Conservation (phyloP, 35 echinoderm and acorn worm species). For the Heliocidaris erythrogramma region DNA sequence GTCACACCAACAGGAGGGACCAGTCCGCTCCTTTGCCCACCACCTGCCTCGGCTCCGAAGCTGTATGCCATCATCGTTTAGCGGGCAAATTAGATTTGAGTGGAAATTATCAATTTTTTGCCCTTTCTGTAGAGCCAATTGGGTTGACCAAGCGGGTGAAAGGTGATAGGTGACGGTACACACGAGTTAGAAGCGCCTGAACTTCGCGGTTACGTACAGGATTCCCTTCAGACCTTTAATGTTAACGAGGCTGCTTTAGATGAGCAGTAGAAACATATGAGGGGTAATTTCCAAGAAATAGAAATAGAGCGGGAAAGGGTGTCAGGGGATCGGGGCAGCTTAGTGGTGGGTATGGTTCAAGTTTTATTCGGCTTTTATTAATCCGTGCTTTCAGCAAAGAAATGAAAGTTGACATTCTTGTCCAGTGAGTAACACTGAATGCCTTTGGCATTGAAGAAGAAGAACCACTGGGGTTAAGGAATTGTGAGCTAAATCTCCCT, state of each 20-base stretch:
- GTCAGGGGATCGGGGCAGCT: not conserved
- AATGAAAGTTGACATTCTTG: conserved; percentile 12
- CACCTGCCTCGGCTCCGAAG: not conserved
- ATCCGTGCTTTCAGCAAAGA: not conserved
- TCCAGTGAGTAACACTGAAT: not conserved
- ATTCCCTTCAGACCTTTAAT: not conserved
- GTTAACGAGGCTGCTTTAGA: not conserved
- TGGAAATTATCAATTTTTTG: not conserved
- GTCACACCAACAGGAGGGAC: too few relatives aligned
- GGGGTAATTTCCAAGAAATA: not conserved
- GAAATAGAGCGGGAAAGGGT: not conserved
- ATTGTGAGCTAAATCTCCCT: not conserved
- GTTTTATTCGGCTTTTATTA: not conserved
- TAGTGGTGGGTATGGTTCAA: not conserved
- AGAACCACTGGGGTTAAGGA: not conserved
- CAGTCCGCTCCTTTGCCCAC: too few relatives aligned
- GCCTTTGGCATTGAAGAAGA: not conserved
- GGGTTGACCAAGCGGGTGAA: not conserved
- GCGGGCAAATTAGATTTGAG: not conserved
- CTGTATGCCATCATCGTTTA: not conserved
- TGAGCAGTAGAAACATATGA: not conserved
- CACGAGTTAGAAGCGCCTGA: not conserved
- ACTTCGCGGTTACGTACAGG: not conserved
- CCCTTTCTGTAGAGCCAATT: not conserved
- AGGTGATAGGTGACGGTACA: not conserved